Base-by-base conservation (phyloP, 2,113 vertebrate genomes). In the Benitochromis conjunctus region DNA sequence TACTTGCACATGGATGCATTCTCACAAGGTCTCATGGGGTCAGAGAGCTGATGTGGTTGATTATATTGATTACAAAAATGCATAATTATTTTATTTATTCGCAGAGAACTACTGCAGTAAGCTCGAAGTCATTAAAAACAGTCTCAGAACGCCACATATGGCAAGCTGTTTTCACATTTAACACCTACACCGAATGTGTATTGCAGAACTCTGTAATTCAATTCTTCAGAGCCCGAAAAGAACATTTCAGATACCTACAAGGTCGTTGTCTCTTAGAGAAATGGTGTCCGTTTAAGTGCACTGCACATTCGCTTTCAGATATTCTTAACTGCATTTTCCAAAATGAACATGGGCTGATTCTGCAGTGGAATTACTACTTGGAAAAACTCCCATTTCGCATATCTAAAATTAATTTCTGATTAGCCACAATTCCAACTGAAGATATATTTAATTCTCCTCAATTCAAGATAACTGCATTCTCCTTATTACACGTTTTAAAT, bases 11-110 rank as follows among this genome's bases (percentile, higher is more conserved):
- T 81, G 51, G 79, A 78, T 83, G 55, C 78, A 77, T 82, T 80
- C 86, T 89, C 48, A 56, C 74, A 19, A 76, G 64, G 58, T 54
- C 81, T 88, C 87, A 88, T 89, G 83, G 83, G 79, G 89, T 89
- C 78, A 87, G 51, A 79, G 80, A 88, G 62, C 43, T 86, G 71
- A 85, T 90, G 89, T 92, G 88, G 80, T 86, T 91, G 85, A 93
- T 93, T 89, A 66, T 86, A 86, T 82, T 92, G 80, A 89, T 92
- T 92, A 48, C 13, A 86, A 88, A 74, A 88, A 84, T 48, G 89
- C 69, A 66, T 87, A 78, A 89, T 92, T 91, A 83, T 74, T 79
- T 55, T 57, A 76, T 88, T 83, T 78, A 74, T 83, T n/a, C 16
- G 57, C 66, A 26, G 57, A 64, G 64, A 82, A 53, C 41, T 55